Evolutionary conservation across 37 sponge, comb jelly and placozoan species (phyloP).

Genomic region (Oopsacas minuta): DNA sequence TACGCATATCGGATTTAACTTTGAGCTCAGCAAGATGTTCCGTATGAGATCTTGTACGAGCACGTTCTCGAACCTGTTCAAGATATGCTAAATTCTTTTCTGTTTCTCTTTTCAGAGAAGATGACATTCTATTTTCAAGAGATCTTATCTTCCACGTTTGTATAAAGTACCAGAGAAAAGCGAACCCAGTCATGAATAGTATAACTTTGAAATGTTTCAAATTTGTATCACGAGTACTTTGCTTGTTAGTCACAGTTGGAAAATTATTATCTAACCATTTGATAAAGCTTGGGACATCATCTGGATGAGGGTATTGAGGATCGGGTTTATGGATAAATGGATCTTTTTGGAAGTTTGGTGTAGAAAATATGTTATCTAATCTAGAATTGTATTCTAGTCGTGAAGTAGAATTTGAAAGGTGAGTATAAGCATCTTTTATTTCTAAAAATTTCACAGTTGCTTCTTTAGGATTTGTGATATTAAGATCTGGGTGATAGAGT

Average conservation of each 20-base stretch:
- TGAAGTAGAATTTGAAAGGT: background rate
- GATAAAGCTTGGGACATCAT: background rate
- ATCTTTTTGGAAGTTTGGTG: background rate
- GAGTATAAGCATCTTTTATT: background rate
- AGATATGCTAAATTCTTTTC: background rate
- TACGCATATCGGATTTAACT: background rate
- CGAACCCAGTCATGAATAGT: background rate
- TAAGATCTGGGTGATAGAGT: background rate
- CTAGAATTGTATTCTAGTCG: background rate
- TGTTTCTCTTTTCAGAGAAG: background rate
- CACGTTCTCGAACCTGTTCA: background rate
- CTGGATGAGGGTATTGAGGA: background rate
- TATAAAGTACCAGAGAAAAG: background rate
- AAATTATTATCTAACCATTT: background rate
- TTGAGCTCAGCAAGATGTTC: background rate
- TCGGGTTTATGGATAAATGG: background rate
- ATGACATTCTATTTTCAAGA: background rate
- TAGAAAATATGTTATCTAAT: conserved; percentile 9
- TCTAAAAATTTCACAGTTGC: background rate
- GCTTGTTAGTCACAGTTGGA: background rate
- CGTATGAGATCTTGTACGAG: background rate
- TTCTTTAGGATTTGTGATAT: background rate
- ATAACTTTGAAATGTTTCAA: background rate
- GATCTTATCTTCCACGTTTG: background rate
- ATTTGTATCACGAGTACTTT: background rate